Evolutionary conservation across 53 echinoderm and acorn worm species (phyloP).

Genomic region (Astropecten irregularis): DNA sequence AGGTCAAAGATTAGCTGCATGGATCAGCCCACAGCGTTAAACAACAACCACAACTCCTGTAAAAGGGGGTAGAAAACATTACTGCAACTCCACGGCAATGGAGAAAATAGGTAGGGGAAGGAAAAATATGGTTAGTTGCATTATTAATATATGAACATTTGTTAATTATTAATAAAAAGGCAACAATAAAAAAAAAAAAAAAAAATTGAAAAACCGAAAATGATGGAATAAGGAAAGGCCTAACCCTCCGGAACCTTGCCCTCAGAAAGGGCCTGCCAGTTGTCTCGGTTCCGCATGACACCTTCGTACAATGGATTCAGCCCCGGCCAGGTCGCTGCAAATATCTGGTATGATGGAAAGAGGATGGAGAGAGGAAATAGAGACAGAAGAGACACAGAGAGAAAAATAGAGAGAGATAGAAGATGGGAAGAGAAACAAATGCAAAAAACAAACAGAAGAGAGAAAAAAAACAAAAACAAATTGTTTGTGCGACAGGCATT

Average conservation of each 20-base stretch:
- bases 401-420: constrained; percentile 4
- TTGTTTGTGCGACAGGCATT: constrained; percentile 50
- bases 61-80: constrained; percentile 12
- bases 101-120: not conserved
- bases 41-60: constrained; percentile 48
- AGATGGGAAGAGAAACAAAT: constrained; percentile 50
- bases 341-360: constrained; percentile 72
- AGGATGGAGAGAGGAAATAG: constrained; percentile 36
- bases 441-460: constrained; percentile 36
- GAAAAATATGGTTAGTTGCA: constrained; percentile 34
- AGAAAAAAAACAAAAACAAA: constrained; percentile 16
- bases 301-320: constrained; percentile 80
- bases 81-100: constrained; percentile 11
- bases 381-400: constrained; percentile 28
- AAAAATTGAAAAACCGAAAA: not conserved
- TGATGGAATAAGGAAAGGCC: constrained; percentile 38
- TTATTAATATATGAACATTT: constrained; percentile 43
- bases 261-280: constrained; percentile 95
- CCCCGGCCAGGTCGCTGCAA: constrained; percentile 86
- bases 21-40: constrained; percentile 16
- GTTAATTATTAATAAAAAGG: constrained; percentile 5
- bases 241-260: constrained; percentile 90
- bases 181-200: not conserved
- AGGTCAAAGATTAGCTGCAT: constrained; percentile 25
- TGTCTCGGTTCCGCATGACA: constrained; percentile 88